Evolutionary conservation across 1,140 invertebrate species (phyloP).

Genomic region (Sitophilus oryzae): DNA sequence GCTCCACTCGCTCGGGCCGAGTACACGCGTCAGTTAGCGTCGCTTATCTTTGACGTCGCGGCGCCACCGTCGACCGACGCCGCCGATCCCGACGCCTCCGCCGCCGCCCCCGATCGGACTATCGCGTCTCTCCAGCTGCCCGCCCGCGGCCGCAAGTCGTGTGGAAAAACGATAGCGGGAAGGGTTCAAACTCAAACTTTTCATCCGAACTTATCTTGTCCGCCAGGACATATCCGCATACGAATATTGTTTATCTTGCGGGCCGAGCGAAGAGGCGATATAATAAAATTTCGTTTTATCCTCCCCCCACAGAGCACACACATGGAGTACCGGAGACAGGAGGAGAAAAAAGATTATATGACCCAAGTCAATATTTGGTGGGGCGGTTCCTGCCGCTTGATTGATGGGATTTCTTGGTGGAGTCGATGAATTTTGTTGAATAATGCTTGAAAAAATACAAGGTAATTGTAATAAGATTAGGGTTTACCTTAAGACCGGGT

Average conservation of each 20-base stretch:
- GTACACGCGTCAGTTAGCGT: not conserved
- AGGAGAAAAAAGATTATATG: not conserved
- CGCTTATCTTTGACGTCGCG: not conserved
- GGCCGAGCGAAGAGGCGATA: not conserved
- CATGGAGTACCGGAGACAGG: no score
- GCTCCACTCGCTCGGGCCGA: not conserved
- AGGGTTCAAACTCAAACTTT: constrained; percentile 6
- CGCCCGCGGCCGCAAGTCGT: constrained; percentile 8
- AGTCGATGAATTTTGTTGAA: no score
- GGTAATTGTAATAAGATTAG: no score
- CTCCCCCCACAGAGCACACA: not conserved
- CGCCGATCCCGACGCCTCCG: not conserved
- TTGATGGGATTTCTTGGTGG: no score
- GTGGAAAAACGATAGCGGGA: constrained; percentile 10
- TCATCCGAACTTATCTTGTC: constrained; percentile 5
- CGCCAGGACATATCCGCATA: constrained; percentile 4
- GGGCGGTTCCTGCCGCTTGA: not conserved
- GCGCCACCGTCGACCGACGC: not conserved
- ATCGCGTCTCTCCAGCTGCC: constrained; percentile 8
- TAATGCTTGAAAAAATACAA: no score
- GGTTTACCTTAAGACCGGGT: no score
- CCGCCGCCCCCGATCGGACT: constrained; percentile 1
- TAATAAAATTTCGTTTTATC: not conserved
- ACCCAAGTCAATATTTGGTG: not conserved
- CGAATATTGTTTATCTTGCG: constrained; percentile 6